Evolutionary conservation across 2,113 vertebrate genomes (phyloP).

Genomic region (Micromys minutus): DNA sequence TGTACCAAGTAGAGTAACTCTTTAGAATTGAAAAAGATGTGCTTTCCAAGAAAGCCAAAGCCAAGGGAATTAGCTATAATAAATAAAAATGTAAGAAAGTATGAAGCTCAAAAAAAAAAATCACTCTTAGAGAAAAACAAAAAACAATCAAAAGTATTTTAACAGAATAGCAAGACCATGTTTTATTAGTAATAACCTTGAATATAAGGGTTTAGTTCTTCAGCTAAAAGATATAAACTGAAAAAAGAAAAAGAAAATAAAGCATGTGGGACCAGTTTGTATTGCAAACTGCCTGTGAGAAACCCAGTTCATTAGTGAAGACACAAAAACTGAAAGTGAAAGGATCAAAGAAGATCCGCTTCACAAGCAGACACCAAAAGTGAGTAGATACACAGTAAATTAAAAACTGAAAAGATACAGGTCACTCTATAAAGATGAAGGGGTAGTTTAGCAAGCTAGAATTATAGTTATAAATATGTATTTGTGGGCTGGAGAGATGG

Average conservation of each 20-base stretch:
- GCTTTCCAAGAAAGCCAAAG: neutral
- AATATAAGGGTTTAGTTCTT: neutral
- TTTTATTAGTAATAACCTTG: neutral
- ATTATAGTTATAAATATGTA: neutral
- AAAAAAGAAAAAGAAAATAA: neutral
- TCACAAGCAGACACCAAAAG: neutral
- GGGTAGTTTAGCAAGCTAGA: neutral
- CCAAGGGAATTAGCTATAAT: neutral
- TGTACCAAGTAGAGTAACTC: neutral
- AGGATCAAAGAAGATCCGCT: neutral
- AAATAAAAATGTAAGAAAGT: neutral
- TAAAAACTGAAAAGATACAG: neutral
- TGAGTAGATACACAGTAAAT: neutral
- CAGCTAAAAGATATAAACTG: neutral
- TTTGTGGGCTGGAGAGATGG: too few species aligned
- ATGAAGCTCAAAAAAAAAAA: neutral
- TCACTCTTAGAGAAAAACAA: neutral
- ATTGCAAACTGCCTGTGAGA: neutral
- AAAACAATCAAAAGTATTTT: neutral
- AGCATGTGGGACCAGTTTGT: neutral
- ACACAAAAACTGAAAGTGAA: neutral
- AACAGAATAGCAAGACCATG: neutral
- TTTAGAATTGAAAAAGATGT: neutral
- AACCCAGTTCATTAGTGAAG: neutral
- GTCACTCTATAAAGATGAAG: neutral